These are phyloP conservation scores for Cyclargus thomasi DNA, from an alignment of 1,140 invertebrate genomes.

Conservation along the genomic window DNA sequence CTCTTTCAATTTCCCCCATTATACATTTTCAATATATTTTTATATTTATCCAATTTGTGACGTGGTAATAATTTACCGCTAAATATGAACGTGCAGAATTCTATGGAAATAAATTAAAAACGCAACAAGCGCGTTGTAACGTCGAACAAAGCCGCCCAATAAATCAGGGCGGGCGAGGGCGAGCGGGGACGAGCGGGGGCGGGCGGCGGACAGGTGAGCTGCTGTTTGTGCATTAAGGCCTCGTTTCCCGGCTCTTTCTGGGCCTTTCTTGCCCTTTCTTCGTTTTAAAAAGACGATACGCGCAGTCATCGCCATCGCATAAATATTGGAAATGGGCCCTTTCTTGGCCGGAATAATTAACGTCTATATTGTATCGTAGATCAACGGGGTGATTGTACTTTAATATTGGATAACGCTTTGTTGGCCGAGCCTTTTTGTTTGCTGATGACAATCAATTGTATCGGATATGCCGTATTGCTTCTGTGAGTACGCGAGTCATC, in stretches of 20 bases:
- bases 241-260: constrained; percentile 66
- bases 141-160: constrained; percentile 68
- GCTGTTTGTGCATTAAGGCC: constrained; percentile 71
- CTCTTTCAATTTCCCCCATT: no score
- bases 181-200: constrained; percentile 60
- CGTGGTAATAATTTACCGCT: constrained; percentile 45
- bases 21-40: no score
- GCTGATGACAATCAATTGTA: no score
- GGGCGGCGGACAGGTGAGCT: constrained; percentile 65
- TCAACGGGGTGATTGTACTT: neutral
- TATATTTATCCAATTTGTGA: neutral
- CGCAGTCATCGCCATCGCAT: constrained; percentile 75
- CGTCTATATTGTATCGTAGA: constrained; percentile 54
- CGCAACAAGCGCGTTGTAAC: constrained; percentile 72
- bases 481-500: no score
- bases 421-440: no score
- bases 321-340: constrained; percentile 74
- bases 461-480: no score
- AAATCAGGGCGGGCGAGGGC: constrained; percentile 69
- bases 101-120: constrained; percentile 72
- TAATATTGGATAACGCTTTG: neutral
- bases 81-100: constrained; percentile 66
- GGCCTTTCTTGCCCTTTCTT: constrained; percentile 73
- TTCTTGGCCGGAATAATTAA: constrained; percentile 74
- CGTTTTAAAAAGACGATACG: constrained; percentile 75